phyloP scores from a whole-genome alignment of 2,797 vertebrate genomes.

The Phrynocephalus vlangalii region DNA sequence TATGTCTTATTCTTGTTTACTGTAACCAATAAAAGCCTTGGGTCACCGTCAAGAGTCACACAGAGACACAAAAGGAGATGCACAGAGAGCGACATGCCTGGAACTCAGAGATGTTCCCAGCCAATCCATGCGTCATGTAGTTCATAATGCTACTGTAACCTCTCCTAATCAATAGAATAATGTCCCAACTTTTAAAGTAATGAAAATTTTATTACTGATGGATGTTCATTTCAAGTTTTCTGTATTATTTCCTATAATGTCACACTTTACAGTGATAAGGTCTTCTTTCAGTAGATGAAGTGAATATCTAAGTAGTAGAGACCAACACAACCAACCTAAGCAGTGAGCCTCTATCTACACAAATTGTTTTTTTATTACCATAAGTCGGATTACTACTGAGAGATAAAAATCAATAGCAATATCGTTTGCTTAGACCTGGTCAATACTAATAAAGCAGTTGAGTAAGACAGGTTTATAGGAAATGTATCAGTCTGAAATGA shows the following conservation, averaged over 20 bases:
- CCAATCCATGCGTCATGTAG: no score
- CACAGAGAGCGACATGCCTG: no score
- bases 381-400: conserved; percentile 4
- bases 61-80: no score
- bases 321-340: not conserved
- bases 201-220: conserved; percentile 4
- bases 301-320: not conserved
- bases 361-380: not conserved
- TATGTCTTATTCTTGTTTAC: no score
- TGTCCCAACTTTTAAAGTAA: conserved; percentile 2
- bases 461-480: not conserved
- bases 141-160: no score
- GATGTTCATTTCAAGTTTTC: not conserved
- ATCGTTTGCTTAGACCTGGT: conserved; percentile 8
- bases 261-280: not conserved
- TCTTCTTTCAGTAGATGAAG: conserved; percentile 8
- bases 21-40: no score
- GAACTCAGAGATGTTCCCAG: no score
- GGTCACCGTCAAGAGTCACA: no score
- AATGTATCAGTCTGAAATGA: not conserved
- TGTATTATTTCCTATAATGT: not conserved
- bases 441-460: conserved; percentile 7
- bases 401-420: conserved; percentile 20
- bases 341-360: not conserved
- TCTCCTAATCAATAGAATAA: not conserved